Conservation (phyloP, 92 coral and sea anemone species). For the Umimayanthus kanabou region DNA sequence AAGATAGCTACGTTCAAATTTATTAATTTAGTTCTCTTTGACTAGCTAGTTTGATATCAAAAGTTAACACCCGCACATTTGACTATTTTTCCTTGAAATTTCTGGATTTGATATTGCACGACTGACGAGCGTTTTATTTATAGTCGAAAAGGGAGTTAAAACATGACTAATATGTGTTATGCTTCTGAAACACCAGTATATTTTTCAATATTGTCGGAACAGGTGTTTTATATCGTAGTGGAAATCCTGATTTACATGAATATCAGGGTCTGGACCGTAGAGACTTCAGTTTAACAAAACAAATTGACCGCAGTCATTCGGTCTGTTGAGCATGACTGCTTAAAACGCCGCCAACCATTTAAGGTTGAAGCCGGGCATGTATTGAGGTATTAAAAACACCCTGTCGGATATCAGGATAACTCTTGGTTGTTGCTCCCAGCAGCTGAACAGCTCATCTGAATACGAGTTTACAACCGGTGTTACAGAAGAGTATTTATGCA, state of each 20-base stretch:
- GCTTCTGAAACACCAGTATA: not conserved
- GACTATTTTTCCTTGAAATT: not conserved
- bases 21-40: not conserved
- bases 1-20: not conserved
- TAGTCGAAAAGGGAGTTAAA: not conserved
- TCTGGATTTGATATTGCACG: slow-evolving; percentile 7
- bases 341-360: not conserved
- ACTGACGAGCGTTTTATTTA: not conserved
- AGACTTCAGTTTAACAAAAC: not conserved
- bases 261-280: not conserved
- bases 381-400: not conserved
- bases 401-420: not conserved
- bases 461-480: not conserved
- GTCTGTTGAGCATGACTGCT: not conserved
- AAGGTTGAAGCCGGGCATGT: not conserved
- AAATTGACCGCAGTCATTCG: not conserved
- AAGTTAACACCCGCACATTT: not conserved
- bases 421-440: not conserved
- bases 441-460: not conserved
- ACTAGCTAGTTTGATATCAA: not conserved
- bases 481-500: not conserved
- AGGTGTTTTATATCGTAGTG: slow-evolving; percentile 24
- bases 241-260: not conserved
- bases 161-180: not conserved
- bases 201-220: not conserved